A percentile compares a stretch with the other conserved stretches of the same genome.
Evolutionary conservation across 1,140 invertebrate species (phyloP).

Genomic region (Diprion similis): DNA sequence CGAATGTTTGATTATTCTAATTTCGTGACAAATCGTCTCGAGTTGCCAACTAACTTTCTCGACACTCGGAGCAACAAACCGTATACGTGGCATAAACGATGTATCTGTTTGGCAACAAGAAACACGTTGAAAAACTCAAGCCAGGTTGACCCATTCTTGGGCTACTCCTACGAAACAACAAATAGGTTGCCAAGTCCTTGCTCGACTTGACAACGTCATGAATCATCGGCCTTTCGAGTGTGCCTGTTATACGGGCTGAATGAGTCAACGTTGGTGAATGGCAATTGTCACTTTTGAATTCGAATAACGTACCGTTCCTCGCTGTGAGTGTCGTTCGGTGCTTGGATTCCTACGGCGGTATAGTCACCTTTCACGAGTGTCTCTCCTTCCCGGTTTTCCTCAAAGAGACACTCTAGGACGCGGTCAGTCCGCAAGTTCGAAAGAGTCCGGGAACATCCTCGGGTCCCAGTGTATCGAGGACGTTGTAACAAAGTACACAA

Average conservation of each 20-base stretch:
- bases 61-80: too few species aligned
- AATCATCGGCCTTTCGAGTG: slow-evolving; percentile 43
- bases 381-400: neutral
- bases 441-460: neutral
- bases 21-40: too few species aligned
- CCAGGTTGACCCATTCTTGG: neutral
- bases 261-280: slow-evolving; percentile 44
- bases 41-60: too few species aligned
- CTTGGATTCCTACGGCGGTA: neutral
- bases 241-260: slow-evolving; percentile 35
- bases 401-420: neutral
- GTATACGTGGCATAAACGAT: neutral
- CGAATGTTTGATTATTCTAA: too few species aligned
- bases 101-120: neutral
- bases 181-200: neutral
- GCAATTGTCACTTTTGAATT: slow-evolving; percentile 32
- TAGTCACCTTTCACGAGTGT: neutral
- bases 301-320: neutral
- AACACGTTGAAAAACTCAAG: neutral
- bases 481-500: neutral
- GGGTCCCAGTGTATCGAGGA: neutral
- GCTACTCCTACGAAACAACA: neutral
- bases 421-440: neutral
- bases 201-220: slow-evolving; percentile 40
- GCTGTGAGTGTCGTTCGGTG: neutral